phyloP scores from a whole-genome alignment of 2,888 invertebrate species.

The Agrotis clavis region DNA sequence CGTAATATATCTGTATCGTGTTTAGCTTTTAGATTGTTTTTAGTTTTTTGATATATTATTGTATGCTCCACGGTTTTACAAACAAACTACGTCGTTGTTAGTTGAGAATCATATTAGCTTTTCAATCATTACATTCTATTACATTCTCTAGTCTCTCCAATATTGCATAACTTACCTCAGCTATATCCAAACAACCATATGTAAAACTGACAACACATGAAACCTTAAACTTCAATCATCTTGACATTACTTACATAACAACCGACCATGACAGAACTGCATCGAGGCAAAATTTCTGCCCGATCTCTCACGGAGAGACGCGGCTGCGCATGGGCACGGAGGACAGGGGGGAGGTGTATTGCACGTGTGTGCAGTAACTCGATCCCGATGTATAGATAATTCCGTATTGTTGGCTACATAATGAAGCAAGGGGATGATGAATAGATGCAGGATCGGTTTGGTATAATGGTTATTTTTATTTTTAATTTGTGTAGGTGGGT shows the following conservation, averaged over 20 bases:
- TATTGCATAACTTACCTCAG: conserved; percentile 23
- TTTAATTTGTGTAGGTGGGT: conserved; percentile 50
- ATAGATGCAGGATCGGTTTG: conserved; percentile 65
- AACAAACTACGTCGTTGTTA: background rate
- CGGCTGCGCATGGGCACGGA: conserved; percentile 55
- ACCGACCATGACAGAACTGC: conserved; percentile 68
- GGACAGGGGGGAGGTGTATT: conserved; percentile 61
- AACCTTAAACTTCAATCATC: conserved; percentile 69
- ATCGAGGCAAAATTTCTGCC: conserved; percentile 63
- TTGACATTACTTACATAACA: conserved; percentile 67
- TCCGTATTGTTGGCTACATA: conserved; percentile 75
- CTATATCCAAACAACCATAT: conserved; percentile 19
- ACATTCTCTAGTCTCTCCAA: conserved; percentile 2
- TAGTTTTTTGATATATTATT: background rate
- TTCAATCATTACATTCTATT: background rate
- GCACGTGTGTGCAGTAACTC: conserved; percentile 82
- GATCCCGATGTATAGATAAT: conserved; percentile 79
- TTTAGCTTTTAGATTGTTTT: background rate
- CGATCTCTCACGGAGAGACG: conserved; percentile 65
- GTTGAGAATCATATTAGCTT: background rate
- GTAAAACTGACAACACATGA: conserved; percentile 44
- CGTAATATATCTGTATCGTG: no score
- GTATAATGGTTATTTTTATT: conserved; percentile 62
- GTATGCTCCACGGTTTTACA: background rate
- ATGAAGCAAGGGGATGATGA: conserved; percentile 70